phyloP scores from a whole-genome alignment of 2,888 invertebrate genomes.

The Morpho helenor region DNA sequence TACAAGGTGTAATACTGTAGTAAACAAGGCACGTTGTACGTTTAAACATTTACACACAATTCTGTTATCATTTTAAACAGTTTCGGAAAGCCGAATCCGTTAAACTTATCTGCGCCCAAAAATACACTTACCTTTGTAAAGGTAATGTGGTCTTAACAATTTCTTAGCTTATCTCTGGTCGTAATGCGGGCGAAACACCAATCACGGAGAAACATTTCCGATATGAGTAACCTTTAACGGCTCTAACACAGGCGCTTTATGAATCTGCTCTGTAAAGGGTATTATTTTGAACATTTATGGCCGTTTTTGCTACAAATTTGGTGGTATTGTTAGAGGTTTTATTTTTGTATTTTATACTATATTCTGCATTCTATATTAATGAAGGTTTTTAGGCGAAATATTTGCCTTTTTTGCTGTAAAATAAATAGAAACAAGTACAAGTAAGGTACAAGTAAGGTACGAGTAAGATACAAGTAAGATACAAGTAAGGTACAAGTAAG shows the following conservation, averaged over 20 bases:
- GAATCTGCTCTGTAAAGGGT: constrained; percentile 46
- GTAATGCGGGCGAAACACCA: constrained; percentile 48
- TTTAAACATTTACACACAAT: too few species aligned
- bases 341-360: neutral
- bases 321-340: neutral
- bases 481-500: too few species aligned
- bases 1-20: too few species aligned
- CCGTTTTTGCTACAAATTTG: constrained; percentile 4
- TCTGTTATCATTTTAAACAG: constrained; percentile 18
- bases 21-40: too few species aligned
- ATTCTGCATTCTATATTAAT: neutral
- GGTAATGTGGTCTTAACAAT: constrained; percentile 31
- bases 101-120: constrained; percentile 25
- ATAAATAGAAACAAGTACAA: too few species aligned
- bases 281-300: constrained; percentile 43
- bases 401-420: too few species aligned
- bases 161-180: constrained; percentile 36
- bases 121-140: constrained; percentile 26
- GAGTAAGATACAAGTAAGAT: too few species aligned
- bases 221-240: constrained; percentile 41
- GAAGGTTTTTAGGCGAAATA: too few species aligned
- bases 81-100: constrained; percentile 16
- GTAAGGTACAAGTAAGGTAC: too few species aligned
- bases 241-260: constrained; percentile 37
- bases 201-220: constrained; percentile 61